Evolutionary conservation across 1,140 invertebrate genomes (phyloP), one percentile per base, ranked within the genome.

Genomic region (Drosophila mauritiana): DNA sequence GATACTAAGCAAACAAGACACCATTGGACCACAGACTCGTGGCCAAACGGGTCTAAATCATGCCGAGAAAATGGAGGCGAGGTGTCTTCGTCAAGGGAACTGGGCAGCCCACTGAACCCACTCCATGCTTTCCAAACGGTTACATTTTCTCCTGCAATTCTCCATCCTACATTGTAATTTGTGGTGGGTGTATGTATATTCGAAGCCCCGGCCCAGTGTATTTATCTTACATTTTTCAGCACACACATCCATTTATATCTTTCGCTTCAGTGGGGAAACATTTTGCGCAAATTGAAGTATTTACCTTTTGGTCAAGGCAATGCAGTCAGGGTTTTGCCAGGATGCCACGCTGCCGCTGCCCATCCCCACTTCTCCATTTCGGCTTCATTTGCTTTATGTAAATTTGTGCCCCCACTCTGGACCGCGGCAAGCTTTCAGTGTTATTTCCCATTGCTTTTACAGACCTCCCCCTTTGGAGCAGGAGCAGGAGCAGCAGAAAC

Each of bases 201-300:
- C 55, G 37, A 42, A 49, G 37, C 46, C 25, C 11, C 15, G 40
- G 54, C 20, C 69, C 49, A 85, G 72, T 67, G 61, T 82, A 78
- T 85, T 82, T 85, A 86, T 88, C 69, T 65, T 56, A 53, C 74
- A 86, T 85, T 86, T 78, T 74, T 81, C 82, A 85, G 56, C 73
- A 73, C 51, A 62, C 67, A 73, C 31, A 59, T 31, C 25, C 42
- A 68, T 39, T 54, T 39, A 56, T 15, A 43, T 27, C 17, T 31
- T 22, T 63, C 34, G 42, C 17, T 52, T 37, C n/a, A 51, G 45
- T 74, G 42, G 62, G 52, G 42, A 51, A 85, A 78, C 78, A 85
- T 85, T 85, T 85, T 88, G 82, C 61, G 69, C 74, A 88, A 85
- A 85, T 88, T 85, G 74, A 85, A 85, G 83, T 88, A 85, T 85